These are phyloP conservation scores for Anguilla pacifica DNA, from an alignment of 2,797 vertebrate species.

Conservation along the genomic window DNA sequence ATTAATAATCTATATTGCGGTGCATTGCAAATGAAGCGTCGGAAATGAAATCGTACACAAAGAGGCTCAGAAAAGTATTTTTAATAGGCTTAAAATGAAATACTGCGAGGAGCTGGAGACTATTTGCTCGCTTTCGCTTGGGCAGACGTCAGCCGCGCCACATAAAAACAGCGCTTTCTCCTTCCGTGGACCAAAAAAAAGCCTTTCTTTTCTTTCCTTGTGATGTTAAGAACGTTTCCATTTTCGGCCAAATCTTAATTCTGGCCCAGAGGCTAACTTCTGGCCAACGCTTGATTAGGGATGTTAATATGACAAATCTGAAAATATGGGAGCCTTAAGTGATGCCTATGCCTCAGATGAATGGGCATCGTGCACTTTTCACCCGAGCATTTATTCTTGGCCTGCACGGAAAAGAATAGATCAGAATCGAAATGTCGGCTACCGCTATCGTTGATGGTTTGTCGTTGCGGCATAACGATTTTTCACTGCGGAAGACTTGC, in stretches of 20 bases:
- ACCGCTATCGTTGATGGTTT: neutral
- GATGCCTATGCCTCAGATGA: neutral
- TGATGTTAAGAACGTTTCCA: neutral
- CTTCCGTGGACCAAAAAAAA: neutral
- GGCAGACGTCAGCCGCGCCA: neutral
- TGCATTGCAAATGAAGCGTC: neutral
- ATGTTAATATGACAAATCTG: conserved; percentile 2
- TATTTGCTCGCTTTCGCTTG: neutral
- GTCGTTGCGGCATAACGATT: neutral
- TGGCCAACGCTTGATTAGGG: neutral
- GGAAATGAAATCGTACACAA: neutral
- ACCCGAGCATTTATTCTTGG: neutral
- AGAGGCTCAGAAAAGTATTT: neutral
- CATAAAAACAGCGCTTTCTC: neutral
- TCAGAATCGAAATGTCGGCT: neutral
- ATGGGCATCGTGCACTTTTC: conserved; percentile 14
- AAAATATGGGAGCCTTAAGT: neutral
- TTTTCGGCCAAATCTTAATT: neutral
- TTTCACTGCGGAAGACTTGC: neutral
- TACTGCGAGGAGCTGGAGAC: neutral
- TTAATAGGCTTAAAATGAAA: neutral
- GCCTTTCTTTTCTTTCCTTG: neutral
- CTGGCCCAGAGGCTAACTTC: neutral
- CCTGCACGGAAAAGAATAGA: neutral
- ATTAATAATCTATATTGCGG: neutral